Evolutionary conservation across 2,797 vertebrate genomes (phyloP), one percentile per base, ranked within the genome.

Genomic region (Squalus acanthias): DNA sequence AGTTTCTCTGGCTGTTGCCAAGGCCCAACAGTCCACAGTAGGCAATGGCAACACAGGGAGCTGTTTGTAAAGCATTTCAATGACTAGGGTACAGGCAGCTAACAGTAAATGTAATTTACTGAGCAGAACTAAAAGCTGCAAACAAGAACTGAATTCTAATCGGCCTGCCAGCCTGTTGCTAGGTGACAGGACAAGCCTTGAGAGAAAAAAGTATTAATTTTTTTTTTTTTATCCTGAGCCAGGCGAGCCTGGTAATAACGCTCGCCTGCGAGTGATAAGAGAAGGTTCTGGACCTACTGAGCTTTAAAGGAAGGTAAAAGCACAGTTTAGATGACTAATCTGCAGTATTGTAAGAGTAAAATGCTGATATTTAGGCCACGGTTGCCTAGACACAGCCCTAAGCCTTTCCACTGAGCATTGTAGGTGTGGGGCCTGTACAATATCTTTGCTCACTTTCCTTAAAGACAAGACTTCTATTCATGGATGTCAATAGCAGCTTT

Each of bases 101-200:
- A 97, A 97, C 97, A 97, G 98, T 98, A 98, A 98, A 98, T 98
- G 98, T 98, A 98, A 98, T 99, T 98, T 98, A 98, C 98, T 97
- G 98, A 98, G 98, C 97, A 96, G 97, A 97, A 98, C 98, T 98
- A 98, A 98, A 98, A 98, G 98, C 98, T 98, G 98, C 98, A 98
- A 98, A 98, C 98, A 98, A 98, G 98, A 98, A 97, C 97, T 98
- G 98, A 98, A 98, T 98, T 98, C 98, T 98, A 98, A 98, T 98
- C 98, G 98, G 98, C 98, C 97, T 97, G 97, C 96, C 97, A 97
- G 97, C 98, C 97, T 79, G 98, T 99, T 99, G 98, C 98, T 98
- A 98, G 98, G 98, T 97, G 96, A 98, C 98, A 97, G 97, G 96
- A 97, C 98, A 97, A 97, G 97, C 98, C 98, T 98, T 97, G 97